Conservation (phyloP, 2,113 vertebrate species). For the Rhodinocichla rosea region DNA sequence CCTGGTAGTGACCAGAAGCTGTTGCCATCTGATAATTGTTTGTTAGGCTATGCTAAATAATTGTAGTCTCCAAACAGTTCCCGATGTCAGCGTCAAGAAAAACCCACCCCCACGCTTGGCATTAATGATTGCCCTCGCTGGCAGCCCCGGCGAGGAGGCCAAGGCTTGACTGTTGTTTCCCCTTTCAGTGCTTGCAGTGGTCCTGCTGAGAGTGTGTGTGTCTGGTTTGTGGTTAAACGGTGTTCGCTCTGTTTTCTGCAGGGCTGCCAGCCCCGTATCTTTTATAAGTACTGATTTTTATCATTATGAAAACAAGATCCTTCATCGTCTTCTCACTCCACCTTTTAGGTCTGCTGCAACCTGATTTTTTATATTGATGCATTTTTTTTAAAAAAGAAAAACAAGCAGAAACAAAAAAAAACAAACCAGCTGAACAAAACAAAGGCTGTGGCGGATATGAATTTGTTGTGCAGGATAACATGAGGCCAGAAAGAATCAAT, state of each 20-base stretch:
- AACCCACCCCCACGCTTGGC: not conserved
- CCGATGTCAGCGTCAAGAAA: not conserved
- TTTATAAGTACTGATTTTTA: constrained; percentile 42
- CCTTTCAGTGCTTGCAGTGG: constrained; percentile 33
- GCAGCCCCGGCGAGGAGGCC: not conserved
- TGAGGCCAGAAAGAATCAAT: not conserved
- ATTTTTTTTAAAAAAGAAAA: not conserved
- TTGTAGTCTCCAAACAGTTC: not conserved
- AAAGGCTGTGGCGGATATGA: not conserved
- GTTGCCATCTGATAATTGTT: constrained; percentile 35
- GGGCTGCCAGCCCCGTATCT: constrained; percentile 12
- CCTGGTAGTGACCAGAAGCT: constrained; percentile 37
- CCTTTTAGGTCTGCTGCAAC: not conserved
- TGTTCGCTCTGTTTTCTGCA: constrained; percentile 11
- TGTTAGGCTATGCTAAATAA: constrained; percentile 22
- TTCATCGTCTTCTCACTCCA: not conserved
- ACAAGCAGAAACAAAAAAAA: not conserved
- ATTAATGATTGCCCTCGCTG: constrained; percentile 3
- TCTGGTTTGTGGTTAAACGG: constrained; percentile 58
- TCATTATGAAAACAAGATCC: constrained; percentile 33
- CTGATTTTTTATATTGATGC: not conserved
- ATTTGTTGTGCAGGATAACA: not conserved
- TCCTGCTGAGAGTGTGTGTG: constrained; percentile 31
- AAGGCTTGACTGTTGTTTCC: constrained; percentile 34
- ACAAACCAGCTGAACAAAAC: not conserved